These are phyloP conservation scores for Rafetus swinhoei DNA, from an alignment of 2,113 vertebrate genomes.

Conservation along the genomic window DNA sequence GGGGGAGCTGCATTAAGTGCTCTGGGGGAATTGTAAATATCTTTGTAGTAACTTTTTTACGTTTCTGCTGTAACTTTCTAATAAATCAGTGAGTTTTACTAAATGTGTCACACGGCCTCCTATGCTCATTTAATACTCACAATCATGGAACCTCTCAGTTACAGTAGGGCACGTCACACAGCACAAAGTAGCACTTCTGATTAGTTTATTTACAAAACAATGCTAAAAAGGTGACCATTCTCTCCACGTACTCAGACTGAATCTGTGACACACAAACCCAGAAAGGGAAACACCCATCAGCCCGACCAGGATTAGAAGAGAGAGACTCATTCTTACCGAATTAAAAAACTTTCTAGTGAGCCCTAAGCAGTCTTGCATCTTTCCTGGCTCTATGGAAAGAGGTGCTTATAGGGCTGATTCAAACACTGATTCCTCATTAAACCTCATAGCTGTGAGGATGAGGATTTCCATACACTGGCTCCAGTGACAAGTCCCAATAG, in stretches of 20 bases:
- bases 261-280: not conserved
- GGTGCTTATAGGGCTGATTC: not conserved
- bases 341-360: not conserved
- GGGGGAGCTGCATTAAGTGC: not conserved
- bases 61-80: constrained; percentile 63
- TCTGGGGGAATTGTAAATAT: constrained; percentile 38
- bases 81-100: constrained; percentile 52
- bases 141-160: not conserved
- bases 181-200: not conserved
- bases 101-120: not conserved
- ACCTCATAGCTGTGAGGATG: not conserved
- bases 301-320: not conserved
- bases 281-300: not conserved
- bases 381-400: not conserved
- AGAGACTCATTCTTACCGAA: not conserved
- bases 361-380: not conserved
- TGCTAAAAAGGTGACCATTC: not conserved
- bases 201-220: constrained; percentile 54
- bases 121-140: not conserved
- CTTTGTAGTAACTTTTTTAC: constrained; percentile 27
- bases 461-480: not conserved
- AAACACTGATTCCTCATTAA: not conserved
- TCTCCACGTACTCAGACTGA: not conserved
- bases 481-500: not conserved
- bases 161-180: not conserved